A percentile compares a stretch with the other conserved stretches of the same genome.
phyloP scores from a whole-genome alignment of 2,888 invertebrate species.

The Baronia brevicornis region DNA sequence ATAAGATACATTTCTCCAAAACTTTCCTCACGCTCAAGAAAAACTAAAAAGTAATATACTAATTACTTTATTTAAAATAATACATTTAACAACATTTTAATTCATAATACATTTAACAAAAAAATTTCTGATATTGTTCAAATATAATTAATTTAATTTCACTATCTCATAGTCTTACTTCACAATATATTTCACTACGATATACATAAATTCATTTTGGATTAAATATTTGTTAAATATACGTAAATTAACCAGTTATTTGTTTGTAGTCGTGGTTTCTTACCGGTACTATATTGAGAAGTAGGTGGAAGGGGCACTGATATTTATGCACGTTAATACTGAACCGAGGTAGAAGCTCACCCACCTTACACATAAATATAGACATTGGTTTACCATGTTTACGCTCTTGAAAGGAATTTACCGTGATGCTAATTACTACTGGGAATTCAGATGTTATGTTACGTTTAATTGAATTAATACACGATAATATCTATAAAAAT shows the following conservation, averaged over 20 bases:
- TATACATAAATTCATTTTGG: constrained; percentile 14
- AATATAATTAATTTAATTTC: too few species aligned
- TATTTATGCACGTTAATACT: constrained; percentile 72
- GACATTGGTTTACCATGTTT: too few species aligned
- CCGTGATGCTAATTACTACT: too few species aligned
- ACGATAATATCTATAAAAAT: not conserved
- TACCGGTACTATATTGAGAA: constrained; percentile 40
- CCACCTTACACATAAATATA: constrained; percentile 39
- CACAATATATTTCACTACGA: constrained; percentile 19
- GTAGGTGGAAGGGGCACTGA: constrained; percentile 44
- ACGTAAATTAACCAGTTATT: constrained; percentile 33
- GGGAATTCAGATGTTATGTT: too few species aligned
- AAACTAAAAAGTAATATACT: too few species aligned
- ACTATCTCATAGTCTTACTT: not conserved
- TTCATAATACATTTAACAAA: too few species aligned
- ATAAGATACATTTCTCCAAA: too few species aligned
- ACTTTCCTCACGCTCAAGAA: too few species aligned
- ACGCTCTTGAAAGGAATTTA: constrained; percentile 23
- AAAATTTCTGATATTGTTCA: too few species aligned
- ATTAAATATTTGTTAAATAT: constrained; percentile 10
- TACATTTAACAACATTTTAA: too few species aligned
- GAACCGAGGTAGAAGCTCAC: constrained; percentile 50
- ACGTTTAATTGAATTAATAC: too few species aligned
- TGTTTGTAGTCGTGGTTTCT: constrained; percentile 42
- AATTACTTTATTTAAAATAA: too few species aligned